A percentile compares a stretch with the other conserved stretches of the same genome.
Evolutionary conservation across 2,113 vertebrate species (phyloP).

Genomic region (Ameiurus melas): DNA sequence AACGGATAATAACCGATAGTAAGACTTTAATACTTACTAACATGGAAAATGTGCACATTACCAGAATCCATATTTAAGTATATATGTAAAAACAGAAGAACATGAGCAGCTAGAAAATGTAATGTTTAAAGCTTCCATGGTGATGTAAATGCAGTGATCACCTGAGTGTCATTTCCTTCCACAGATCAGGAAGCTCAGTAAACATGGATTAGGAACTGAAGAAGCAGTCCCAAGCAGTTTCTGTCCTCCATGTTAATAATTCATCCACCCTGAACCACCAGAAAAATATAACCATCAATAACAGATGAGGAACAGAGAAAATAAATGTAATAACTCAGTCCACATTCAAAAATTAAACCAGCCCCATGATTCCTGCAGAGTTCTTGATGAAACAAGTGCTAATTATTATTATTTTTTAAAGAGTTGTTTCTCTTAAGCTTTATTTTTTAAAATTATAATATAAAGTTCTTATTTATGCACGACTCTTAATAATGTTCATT

Average conservation of each 20-base stretch:
- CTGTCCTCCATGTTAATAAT: neutral
- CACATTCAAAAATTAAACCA: neutral
- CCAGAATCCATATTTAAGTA: too few relatives aligned
- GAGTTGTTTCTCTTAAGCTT: neutral
- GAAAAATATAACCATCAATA: neutral
- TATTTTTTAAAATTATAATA: too few relatives aligned
- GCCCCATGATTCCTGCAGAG: neutral
- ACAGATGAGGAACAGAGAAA: neutral
- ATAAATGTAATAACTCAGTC: too few relatives aligned
- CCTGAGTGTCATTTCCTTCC: too few relatives aligned
- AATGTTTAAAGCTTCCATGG: neutral
- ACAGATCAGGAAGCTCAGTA: too few relatives aligned
- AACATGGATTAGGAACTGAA: neutral
- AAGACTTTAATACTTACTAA: neutral
- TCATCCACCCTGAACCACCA: neutral
- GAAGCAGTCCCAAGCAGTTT: neutral
- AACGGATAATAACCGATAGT: neutral
- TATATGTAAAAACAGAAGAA: neutral
- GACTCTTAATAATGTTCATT: too few relatives aligned
- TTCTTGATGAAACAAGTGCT: neutral
- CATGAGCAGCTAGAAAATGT: neutral
- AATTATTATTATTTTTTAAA: too few relatives aligned
- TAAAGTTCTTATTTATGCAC: too few relatives aligned
- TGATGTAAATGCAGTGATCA: neutral
- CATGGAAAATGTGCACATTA: neutral